These are phyloP conservation scores for Scarus forsteni DNA, from an alignment of 2,797 vertebrate species.

Conservation along the genomic window DNA sequence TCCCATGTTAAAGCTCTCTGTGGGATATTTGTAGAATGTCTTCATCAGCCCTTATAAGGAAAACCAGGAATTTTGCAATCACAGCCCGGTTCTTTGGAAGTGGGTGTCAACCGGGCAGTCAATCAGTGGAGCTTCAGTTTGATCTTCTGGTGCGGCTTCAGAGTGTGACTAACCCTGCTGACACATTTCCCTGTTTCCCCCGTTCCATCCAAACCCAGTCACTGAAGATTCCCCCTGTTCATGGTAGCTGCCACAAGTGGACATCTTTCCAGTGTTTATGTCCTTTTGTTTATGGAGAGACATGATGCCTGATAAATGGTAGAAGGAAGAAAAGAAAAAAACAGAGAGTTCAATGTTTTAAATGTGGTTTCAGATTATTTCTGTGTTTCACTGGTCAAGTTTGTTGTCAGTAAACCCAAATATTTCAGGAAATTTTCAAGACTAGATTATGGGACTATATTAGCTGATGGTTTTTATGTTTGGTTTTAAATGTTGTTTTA, in stretches of 20 bases:
- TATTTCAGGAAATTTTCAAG: no score
- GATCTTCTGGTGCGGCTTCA: conserved; percentile 51
- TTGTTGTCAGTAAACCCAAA: background rate
- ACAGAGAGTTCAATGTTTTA: background rate
- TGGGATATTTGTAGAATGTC: conserved; percentile 44
- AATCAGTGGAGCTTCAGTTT: conserved; percentile 47
- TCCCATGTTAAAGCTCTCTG: conserved; percentile 17
- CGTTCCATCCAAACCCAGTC: conserved; percentile 52
- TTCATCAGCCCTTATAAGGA: conserved; percentile 55
- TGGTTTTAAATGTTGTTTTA: no score
- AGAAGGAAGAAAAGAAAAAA: background rate
- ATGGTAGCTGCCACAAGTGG: conserved; percentile 42
- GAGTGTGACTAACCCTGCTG: conserved; percentile 59
- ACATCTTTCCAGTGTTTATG: conserved; percentile 5
- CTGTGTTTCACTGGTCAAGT: background rate
- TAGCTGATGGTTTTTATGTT: no score
- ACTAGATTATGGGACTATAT: no score
- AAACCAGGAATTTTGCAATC: conserved; percentile 63
- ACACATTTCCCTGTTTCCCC: conserved; percentile 56
- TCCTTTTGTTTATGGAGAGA: background rate
- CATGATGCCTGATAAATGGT: conserved; percentile 1
- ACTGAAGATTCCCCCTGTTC: conserved; percentile 47
- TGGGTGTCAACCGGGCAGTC: conserved; percentile 48
- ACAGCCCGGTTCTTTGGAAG: conserved; percentile 27
- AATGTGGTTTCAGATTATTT: background rate